These are phyloP conservation scores for Malurus melanocephalus DNA, from an alignment of 2,113 vertebrate genomes.

Conservation along the genomic window DNA sequence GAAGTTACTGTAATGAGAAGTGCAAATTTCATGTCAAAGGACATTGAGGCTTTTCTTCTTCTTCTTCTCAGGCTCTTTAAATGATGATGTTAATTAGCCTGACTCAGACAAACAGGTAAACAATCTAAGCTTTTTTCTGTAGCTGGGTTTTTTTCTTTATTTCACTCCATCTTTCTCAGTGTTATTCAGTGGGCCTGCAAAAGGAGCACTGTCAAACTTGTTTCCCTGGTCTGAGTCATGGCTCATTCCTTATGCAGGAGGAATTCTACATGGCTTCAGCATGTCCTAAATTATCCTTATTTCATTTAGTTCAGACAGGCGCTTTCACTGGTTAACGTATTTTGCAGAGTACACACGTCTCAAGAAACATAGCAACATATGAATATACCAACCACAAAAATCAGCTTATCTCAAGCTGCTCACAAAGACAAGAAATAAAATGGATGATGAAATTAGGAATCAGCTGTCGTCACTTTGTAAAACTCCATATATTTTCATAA, in stretches of 20 bases:
- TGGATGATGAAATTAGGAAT: not conserved
- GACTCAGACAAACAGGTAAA: not conserved
- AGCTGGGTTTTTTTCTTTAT: not conserved
- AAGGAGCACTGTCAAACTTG: not conserved
- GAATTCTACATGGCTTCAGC: not conserved
- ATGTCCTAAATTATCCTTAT: conserved; percentile 33
- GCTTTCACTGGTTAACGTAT: not conserved
- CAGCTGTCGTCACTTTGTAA: conserved; percentile 11
- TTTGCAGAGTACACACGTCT: conserved; percentile 5
- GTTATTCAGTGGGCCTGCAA: not conserved
- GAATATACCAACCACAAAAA: conserved; percentile 22
- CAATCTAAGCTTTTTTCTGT: not conserved
- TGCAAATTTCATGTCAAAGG: not conserved
- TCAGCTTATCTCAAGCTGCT: conserved; percentile 42
- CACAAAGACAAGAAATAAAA: conserved; percentile 10
- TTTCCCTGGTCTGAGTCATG: not conserved
- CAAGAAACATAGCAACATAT: not conserved
- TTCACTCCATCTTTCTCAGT: not conserved
- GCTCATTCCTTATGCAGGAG: not conserved
- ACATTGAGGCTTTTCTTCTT: not conserved
- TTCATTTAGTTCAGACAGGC: not conserved
- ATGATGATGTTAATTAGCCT: not conserved
- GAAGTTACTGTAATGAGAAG: not conserved
- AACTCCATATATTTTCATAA: conserved; percentile 4
- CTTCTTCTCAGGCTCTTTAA: not conserved